These are phyloP conservation scores for Aphodius granarius DNA, from an alignment of 2,888 invertebrate species.

Conservation along the genomic window DNA sequence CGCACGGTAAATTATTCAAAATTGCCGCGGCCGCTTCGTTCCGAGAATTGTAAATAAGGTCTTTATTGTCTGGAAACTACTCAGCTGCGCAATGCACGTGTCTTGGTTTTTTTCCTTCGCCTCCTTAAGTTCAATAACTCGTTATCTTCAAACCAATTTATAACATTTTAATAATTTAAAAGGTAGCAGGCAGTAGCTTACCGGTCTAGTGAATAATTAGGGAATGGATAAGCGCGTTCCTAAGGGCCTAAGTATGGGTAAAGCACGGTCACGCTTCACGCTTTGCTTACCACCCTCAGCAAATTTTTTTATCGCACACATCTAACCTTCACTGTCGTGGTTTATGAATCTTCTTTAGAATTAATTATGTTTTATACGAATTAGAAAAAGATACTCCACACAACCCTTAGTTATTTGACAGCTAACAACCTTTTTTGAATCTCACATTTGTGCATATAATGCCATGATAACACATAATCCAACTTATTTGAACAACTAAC, in stretches of 20 bases:
- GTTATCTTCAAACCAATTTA: background rate
- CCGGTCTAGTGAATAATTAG: background rate
- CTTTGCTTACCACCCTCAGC: background rate
- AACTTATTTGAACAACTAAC: too few species aligned
- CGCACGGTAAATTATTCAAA: background rate
- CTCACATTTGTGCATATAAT: too few species aligned
- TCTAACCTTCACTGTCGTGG: background rate
- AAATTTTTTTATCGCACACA: background rate
- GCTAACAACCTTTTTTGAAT: too few species aligned
- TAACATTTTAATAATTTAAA: background rate
- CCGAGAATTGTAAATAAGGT: background rate
- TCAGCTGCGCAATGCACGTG: background rate
- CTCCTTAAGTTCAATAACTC: background rate
- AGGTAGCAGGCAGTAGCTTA: background rate
- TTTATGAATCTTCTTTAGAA: background rate
- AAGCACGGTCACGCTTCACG: conserved; percentile 1
- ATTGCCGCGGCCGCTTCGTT: background rate
- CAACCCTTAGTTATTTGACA: background rate
- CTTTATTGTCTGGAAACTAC: background rate
- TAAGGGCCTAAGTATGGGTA: background rate
- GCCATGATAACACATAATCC: too few species aligned
- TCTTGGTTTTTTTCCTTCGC: background rate
- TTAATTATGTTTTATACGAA: background rate
- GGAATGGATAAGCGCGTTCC: background rate
- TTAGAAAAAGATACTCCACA: too few species aligned